Percentiles rank a stretch among this genome's conserved stretches.
phyloP scores from a whole-genome alignment of 1,140 invertebrate genomes.

The Polypedilum vanderplanki region DNA sequence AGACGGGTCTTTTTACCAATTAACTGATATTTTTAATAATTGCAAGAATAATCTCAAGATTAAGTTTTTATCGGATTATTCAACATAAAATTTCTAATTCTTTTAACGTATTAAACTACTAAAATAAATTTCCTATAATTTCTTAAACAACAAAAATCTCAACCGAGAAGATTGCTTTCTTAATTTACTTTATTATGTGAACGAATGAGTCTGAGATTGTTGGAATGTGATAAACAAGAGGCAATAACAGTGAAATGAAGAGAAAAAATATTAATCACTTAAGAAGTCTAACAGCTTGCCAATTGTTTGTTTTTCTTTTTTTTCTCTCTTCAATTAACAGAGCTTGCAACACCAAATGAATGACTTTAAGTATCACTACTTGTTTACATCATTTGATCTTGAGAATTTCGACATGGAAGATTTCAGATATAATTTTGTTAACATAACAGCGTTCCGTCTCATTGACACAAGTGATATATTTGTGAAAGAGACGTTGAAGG shows the following conservation, averaged over 20 bases:
- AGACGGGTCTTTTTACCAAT: no score
- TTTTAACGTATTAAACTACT: no score
- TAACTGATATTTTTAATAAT: no score
- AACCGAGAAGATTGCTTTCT: not conserved
- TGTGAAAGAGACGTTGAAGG: conserved; percentile 65
- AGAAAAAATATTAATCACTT: conserved; percentile 19
- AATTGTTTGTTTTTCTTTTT: conserved; percentile 30
- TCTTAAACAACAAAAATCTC: no score
- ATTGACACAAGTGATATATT: conserved; percentile 71
- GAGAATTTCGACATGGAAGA: conserved; percentile 88
- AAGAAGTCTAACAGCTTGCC: conserved; percentile 2
- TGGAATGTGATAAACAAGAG: not conserved
- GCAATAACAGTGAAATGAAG: not conserved
- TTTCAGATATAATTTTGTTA: conserved; percentile 89
- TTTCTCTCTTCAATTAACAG: conserved; percentile 49
- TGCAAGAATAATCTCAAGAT: no score
- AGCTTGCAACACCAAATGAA: conserved; percentile 90
- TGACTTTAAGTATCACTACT: conserved; percentile 86
- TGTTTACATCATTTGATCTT: conserved; percentile 88
- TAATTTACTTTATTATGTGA: conserved; percentile 21
- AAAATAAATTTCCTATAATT: no score
- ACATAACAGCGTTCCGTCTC: conserved; percentile 84
- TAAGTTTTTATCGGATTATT: no score
- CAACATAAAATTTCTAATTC: no score
- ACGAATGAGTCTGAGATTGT: conserved; percentile 7